These are phyloP conservation scores for Plagodis pulveraria DNA, from an alignment of 2,888 invertebrate genomes.

Conservation along the genomic window DNA sequence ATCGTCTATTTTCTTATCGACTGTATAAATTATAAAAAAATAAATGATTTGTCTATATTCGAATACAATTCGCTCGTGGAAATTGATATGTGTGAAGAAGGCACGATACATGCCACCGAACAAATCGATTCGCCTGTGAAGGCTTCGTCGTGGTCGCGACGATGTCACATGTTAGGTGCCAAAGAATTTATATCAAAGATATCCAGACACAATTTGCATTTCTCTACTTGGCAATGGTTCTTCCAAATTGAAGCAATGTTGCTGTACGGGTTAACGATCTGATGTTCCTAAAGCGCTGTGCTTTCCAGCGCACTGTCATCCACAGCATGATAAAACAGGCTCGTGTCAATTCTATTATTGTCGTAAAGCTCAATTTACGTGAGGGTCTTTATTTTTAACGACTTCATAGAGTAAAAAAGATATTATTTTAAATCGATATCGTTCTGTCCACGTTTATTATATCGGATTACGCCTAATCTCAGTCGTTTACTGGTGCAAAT, in stretches of 20 bases:
- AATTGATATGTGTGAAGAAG: slow-evolving; percentile 38
- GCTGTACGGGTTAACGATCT: slow-evolving; percentile 83
- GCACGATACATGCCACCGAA: slow-evolving; percentile 57
- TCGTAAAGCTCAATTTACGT: slow-evolving; percentile 80
- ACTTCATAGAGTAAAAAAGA: slow-evolving; percentile 60
- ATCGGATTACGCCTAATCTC: slow-evolving; percentile 67
- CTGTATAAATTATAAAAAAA: slow-evolving; percentile 44
- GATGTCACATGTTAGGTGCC: slow-evolving; percentile 72
- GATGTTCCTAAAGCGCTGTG: slow-evolving; percentile 81
- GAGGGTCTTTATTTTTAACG: slow-evolving; percentile 74
- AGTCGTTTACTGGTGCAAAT: slow-evolving; percentile 72
- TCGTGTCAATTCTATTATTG: slow-evolving; percentile 79
- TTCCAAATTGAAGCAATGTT: slow-evolving; percentile 79
- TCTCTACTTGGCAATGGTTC: slow-evolving; percentile 68
- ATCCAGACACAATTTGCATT: slow-evolving; percentile 75
- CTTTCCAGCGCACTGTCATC: slow-evolving; percentile 67
- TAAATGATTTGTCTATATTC: slow-evolving; percentile 40
- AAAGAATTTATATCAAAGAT: slow-evolving; percentile 84
- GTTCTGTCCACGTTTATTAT: slow-evolving; percentile 74
- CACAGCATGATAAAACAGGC: slow-evolving; percentile 64
- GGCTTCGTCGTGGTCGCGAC: slow-evolving; percentile 38
- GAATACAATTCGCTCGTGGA: slow-evolving; percentile 38
- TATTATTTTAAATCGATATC: slow-evolving; percentile 66
- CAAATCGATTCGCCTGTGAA: slow-evolving; percentile 48
- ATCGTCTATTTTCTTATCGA: slow-evolving; percentile 47